Evolutionary conservation across 2,888 invertebrate genomes (phyloP), one percentile per base, ranked within the genome.

Genomic region (Poecilobothrus nobilitatus): DNA sequence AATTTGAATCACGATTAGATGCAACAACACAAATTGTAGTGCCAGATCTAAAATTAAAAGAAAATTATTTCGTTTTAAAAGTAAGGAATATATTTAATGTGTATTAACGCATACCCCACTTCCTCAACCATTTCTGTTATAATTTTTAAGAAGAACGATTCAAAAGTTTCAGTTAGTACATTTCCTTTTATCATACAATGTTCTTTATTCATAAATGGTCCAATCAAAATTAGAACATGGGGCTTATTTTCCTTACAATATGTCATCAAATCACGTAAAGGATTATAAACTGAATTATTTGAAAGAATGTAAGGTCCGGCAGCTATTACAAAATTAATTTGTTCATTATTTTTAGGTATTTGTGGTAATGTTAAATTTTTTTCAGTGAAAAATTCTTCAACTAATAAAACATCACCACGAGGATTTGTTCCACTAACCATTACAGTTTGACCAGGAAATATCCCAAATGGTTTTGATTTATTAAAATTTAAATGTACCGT

Each of bases 291-390:
- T 69, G 94, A 79, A 78, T 91, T 91, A 75, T 91, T 90, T 2
- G 86, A 85, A 5, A 90, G 85, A 0, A 94, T 92, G 78, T 89
- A 96, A 0, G 96, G 96, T 0, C 95, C 96, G 33, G 91, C 85
- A 1, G 91, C 93, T 63, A 92, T 83, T 18, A 94, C 85, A 70
- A 95, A 82, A 74, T 88, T 87, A 67, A 91, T 72, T 71, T 84
- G 83, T 53, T 86, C 88, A 83, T 75, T 75, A 41, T 84, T 82
- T 76, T 81, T 80, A 68, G 81, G 83, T 69, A 80, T 83, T 73
- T 75, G 73, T 4, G 82, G 79, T 74, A 76, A 81, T 9, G 80
- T 76, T 37, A 84, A 78, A 22, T 80, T 77, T 2, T 85, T 86
- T 73, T 89, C 87, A 4, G 83, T 79, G 75, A 84, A 86, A 5